These are phyloP conservation scores for Pseudocheirus occidentalis DNA, from an alignment of 2,797 vertebrate genomes.

Conservation along the genomic window DNA sequence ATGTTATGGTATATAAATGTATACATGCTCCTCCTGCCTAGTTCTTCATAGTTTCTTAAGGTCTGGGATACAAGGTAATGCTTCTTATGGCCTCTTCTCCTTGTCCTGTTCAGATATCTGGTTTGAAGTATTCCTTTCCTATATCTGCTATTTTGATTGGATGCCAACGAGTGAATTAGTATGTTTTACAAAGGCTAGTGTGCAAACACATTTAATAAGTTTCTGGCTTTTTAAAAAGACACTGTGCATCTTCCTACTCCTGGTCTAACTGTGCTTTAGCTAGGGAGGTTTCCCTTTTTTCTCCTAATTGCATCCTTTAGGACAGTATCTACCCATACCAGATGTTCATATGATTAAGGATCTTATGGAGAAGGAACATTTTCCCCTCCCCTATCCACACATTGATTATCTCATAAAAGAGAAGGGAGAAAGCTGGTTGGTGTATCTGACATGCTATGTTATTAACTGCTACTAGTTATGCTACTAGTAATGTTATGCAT, in stretches of 20 bases:
- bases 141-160: not conserved
- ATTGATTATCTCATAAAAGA: not conserved
- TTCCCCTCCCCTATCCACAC: not conserved
- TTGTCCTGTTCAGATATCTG: not conserved
- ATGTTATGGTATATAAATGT: not conserved
- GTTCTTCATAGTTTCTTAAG: not conserved
- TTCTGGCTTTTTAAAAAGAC: not conserved
- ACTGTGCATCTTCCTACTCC: not conserved
- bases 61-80: not conserved
- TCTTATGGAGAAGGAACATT: not conserved
- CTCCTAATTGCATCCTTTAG: not conserved
- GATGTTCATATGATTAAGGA: not conserved
- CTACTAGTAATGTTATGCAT: not conserved
- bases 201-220: not conserved
- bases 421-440: not conserved
- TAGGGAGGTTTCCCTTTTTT: not conserved
- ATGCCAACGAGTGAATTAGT: not conserved
- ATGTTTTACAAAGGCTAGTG: not conserved
- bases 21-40: not conserved
- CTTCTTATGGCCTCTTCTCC: not conserved
- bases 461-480: not conserved
- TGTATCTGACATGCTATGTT: not conserved
- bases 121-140: not conserved
- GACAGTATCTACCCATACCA: not conserved
- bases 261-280: not conserved